A percentile compares a stretch with the other conserved stretches of the same genome.
phyloP scores from a whole-genome alignment of 2,113 vertebrate genomes.

The Aptenodytes forsteri region DNA sequence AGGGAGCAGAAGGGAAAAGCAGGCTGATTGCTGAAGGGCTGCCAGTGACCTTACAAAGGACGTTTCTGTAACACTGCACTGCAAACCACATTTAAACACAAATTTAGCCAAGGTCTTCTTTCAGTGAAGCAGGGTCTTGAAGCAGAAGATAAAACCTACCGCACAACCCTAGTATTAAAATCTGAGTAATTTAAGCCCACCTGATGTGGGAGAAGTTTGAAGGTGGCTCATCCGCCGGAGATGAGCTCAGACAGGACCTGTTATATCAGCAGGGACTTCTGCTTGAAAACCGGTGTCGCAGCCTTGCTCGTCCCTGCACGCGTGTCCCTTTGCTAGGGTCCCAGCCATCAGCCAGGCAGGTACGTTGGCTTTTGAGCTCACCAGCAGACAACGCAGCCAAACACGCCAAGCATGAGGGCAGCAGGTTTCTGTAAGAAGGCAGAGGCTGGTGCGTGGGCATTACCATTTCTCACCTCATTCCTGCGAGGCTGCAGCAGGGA shows the following conservation, averaged over 20 bases:
- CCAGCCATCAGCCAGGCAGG: neutral
- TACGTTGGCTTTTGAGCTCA: rapidly evolving
- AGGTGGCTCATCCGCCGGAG: neutral
- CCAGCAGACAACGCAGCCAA: neutral
- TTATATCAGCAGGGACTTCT: neutral
- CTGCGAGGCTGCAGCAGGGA: rapidly evolving
- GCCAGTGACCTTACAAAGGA: neutral
- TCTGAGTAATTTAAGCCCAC: neutral
- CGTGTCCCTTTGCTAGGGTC: neutral
- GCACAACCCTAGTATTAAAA: neutral
- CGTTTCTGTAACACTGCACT: neutral
- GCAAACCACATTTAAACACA: neutral
- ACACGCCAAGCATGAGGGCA: rapidly evolving
- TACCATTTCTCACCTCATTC: neutral
- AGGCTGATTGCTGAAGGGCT: neutral
- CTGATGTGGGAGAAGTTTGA: neutral
- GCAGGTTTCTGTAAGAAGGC: neutral
- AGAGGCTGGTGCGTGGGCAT: neutral
- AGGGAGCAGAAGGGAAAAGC: neutral
- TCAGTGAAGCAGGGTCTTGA: neutral
- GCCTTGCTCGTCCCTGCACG: neutral
- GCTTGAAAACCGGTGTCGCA: rapidly evolving
- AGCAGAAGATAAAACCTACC: neutral
- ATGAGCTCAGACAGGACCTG: neutral
- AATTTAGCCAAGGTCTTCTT: neutral